Conservation (phyloP, 2,888 invertebrate species). For the Ormyrus thymus region DNA sequence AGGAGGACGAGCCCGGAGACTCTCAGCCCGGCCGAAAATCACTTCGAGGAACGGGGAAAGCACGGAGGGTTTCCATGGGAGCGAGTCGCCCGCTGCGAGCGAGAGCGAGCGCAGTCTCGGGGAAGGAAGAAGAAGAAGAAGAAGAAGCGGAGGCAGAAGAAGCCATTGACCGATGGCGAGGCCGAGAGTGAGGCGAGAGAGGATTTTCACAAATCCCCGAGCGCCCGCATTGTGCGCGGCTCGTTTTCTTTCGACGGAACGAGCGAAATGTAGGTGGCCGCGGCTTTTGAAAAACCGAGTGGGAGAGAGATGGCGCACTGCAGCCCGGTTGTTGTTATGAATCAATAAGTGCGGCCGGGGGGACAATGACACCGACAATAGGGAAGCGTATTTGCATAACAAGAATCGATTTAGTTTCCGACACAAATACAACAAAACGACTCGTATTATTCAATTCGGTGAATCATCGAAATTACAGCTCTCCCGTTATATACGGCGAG, state of each 20-base stretch:
- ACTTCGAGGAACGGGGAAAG: no score
- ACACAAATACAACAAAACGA: no score
- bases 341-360: neutral
- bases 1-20: no score
- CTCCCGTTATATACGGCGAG: no score
- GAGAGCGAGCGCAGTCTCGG: neutral
- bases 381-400: neutral
- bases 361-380: neutral
- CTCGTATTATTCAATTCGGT: no score
- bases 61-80: slow-evolving; percentile 24
- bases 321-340: neutral
- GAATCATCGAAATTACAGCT: no score
- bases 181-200: slow-evolving; percentile 31
- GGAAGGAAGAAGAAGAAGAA: slow-evolving; percentile 27
- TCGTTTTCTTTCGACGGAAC: no score
- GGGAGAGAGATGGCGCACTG: neutral
- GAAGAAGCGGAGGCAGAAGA: slow-evolving; percentile 49
- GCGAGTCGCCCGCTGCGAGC: slow-evolving; percentile 34
- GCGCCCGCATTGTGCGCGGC: neutral
- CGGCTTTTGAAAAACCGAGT: neutral
- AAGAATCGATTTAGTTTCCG: no score
- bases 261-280: no score
- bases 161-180: slow-evolving; percentile 56
- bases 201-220: slow-evolving; percentile 50
- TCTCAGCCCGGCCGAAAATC: no score